Evolutionary conservation across 2,888 invertebrate genomes (phyloP).

Genomic region (Geotrupes spiniger): DNA sequence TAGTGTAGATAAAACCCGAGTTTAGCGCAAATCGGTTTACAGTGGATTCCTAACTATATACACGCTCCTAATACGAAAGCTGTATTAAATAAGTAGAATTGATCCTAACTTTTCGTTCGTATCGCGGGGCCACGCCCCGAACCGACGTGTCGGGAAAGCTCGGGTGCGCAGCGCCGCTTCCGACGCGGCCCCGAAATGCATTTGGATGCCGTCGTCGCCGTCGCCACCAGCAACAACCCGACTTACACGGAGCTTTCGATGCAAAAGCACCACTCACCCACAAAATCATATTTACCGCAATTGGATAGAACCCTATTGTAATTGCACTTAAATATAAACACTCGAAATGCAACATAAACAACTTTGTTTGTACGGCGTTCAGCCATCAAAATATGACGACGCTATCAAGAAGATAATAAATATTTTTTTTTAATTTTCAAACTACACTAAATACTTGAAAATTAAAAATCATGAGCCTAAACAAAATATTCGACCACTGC

Average conservation of each 20-base stretch:
- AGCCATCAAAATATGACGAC: no score
- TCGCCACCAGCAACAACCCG: background rate
- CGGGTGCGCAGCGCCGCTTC: constrained; percentile 32
- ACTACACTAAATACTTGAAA: no score
- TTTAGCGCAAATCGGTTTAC: constrained; percentile 54
- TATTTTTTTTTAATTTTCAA: no score
- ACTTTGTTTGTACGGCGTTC: no score
- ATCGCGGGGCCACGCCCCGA: constrained; percentile 43
- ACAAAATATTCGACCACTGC: no score
- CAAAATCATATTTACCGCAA: no score
- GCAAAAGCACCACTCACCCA: no score
- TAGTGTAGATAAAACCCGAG: constrained; percentile 53
- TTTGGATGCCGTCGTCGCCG: constrained; percentile 1
- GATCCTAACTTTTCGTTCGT: constrained; percentile 53
- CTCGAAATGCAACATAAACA: no score
- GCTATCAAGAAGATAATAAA: no score
- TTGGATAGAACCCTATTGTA: no score
- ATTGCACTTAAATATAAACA: no score
- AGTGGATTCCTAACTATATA: constrained; percentile 54
- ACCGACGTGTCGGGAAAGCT: constrained; percentile 32
- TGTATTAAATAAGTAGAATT: constrained; percentile 55
- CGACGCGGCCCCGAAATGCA: constrained; percentile 30
- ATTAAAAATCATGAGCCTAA: no score
- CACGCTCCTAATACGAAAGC: constrained; percentile 54
- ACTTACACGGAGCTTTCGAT: constrained; percentile 4